Base-by-base conservation (phyloP, 2,888 invertebrate genomes). In the Eudemis profundana region DNA sequence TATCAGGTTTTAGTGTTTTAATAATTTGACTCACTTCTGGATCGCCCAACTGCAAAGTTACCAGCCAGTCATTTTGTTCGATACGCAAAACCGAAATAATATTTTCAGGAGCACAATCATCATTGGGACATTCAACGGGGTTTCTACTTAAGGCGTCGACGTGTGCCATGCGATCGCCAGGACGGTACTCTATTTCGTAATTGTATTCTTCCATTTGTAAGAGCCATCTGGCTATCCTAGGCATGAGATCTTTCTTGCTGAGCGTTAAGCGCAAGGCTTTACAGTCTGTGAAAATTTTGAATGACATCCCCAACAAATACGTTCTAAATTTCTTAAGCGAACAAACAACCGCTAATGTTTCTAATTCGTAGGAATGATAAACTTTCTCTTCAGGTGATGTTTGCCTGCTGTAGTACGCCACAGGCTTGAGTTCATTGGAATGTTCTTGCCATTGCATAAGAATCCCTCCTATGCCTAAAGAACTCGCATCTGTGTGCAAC, bases 141-240 rank as follows among this genome's bases (percentile, higher is more conserved):
- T 56, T 56, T 0, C 56, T 29, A 15, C 42, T 42, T 1, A 68
- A 21, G 0, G 68, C 65, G 10, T 68, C 65, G 1, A 53, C 65
- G 19, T 65, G 65, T 3, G 46, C 21, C 65, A 65, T 59, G 27
- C 23, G 49, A 1, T 5, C 12, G 1, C 65, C 60, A 0, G 65
- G 51, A 1, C 60, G 7, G 46, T 65, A 47, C 23, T 53, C 46
- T 8, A 64, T 50, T n/a, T 17, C 1, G 15, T 42, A 65, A 1
- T 50, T 23, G 4, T 36, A 65, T 15, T 62, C 62, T 4, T 46
- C 15, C 8, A 62, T 17, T 23, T 29, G 23, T 1, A 70, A 27
- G 68, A 68, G 70, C 70, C 72, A 72, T 1, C 72, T 46, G 1
- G 70, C 70, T n/a, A 70, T 67, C 1, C 69, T 44, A 0, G 69